These are phyloP conservation scores for Coranthus polyacanthus DNA, from an alignment of 2,797 vertebrate genomes.

Conservation along the genomic window DNA sequence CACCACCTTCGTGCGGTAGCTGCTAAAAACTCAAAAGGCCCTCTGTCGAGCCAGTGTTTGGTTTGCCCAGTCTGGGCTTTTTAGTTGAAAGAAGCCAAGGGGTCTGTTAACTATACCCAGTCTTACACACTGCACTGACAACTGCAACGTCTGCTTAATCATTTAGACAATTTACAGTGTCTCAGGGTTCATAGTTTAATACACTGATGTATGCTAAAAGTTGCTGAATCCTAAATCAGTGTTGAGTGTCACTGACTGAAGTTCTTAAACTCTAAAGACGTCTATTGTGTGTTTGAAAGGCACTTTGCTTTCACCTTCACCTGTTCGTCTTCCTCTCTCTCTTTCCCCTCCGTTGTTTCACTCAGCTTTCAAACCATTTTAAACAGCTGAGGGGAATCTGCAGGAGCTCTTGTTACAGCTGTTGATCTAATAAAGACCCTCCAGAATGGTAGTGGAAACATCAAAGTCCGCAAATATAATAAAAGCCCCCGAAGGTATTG, in stretches of 20 bases:
- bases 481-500: slow-evolving; percentile 53
- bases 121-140: not conserved
- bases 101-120: no score
- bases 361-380: slow-evolving; percentile 32
- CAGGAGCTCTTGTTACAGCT: slow-evolving; percentile 56
- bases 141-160: not conserved
- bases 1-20: no score
- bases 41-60: no score
- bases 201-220: not conserved
- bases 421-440: slow-evolving; percentile 67
- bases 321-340: slow-evolving; percentile 7
- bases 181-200: not conserved
- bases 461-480: slow-evolving; percentile 69
- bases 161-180: not conserved
- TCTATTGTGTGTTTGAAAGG: slow-evolving; percentile 25
- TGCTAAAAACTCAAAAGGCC: no score
- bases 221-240: not conserved
- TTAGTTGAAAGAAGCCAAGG: no score
- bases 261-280: not conserved
- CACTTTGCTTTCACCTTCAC: slow-evolving; percentile 16
- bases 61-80: no score
- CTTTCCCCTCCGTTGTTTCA: slow-evolving; percentile 34
- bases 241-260: slow-evolving; percentile 4
- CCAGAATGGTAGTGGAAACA: slow-evolving; percentile 54
- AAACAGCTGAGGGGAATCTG: slow-evolving; percentile 54